Evolutionary conservation across 2,797 vertebrate genomes (phyloP), one percentile per base, ranked within the genome.

Genomic region (Melanitta fusca): DNA sequence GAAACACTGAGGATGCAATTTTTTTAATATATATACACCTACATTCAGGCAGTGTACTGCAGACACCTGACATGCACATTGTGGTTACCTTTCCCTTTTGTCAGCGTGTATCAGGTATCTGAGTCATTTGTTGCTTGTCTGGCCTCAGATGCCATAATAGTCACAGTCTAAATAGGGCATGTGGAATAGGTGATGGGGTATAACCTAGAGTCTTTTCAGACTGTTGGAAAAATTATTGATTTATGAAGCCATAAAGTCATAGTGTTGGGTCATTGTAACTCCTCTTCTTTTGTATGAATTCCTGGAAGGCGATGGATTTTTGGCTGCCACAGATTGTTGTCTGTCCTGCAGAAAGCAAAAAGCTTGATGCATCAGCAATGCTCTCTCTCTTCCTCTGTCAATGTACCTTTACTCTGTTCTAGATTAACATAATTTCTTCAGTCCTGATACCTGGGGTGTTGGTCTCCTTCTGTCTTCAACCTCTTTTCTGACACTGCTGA

Each of bases 241-340:
- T 90, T 94, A 65, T 30, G 51, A 80, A 95, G 57, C 43, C 57
- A 60, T 85, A 12, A 96, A 87, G 84, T 87, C 71, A 58, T 32
- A 82, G 32, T 60, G 28, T 69, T 92, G 58, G 65, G 54, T 78
- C 69, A 53, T 49, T 83, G 43, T 65, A 78, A 39, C 49, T 30
- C 27, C 16, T 71, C 36, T 43, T 82, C 45, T 78, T 90, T 72
- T 83, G 45, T 51, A 39, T 62, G 18, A 66, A 7, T 93, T 93
- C 65, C 45, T 85, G 81, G 62, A 85, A 95, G 41, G 39, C 91
- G 88, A 93, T 86, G 66, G 65, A 70, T 68, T 83, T 90, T 89
- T 72, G 89, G 15, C 30, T 72, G 30, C 72, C 47, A 36, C 77
- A 82, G 86, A 61, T 32, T 27, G 11, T 86, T 56, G 20, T 88